Percentiles rank a stretch among this genome's conserved stretches.
Evolutionary conservation across 2,113 vertebrate genomes (phyloP).

Genomic region (Phalacrocorax pelagicus): DNA sequence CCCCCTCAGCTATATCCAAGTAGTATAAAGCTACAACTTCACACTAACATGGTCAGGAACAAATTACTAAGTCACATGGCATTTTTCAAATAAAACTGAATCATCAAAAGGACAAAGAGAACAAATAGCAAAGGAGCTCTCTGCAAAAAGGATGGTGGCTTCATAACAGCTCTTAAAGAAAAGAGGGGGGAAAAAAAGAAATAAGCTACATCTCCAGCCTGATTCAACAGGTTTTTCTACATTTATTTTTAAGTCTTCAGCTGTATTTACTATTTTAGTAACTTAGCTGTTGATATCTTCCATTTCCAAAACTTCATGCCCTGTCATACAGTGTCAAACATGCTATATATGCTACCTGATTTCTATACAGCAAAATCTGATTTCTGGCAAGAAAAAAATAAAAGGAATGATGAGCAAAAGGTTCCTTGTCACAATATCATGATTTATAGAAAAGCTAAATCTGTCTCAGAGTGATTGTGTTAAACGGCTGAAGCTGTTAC

Average conservation of each 20-base stretch:
- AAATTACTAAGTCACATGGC: conserved; percentile 50
- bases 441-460: conserved; percentile 1
- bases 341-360: neutral
- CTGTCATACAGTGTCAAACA: neutral
- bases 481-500: neutral
- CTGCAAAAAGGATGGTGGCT: conserved; percentile 17
- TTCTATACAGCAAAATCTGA: conserved; percentile 17
- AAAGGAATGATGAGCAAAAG: neutral
- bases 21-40: conserved; percentile 16
- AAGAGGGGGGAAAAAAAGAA: neutral
- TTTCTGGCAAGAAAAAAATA: neutral
- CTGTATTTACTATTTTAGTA: conserved; percentile 20
- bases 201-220: neutral
- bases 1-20: conserved; percentile 4
- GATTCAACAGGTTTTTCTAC: conserved; percentile 13
- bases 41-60: conserved; percentile 15
- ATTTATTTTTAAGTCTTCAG: neutral
- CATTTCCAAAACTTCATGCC: neutral
- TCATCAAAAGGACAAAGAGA: conserved; percentile 55
- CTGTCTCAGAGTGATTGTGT: neutral
- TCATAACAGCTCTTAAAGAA: neutral
- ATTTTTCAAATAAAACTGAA: conserved; percentile 65
- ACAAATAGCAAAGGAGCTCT: neutral
- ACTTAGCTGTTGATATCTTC: neutral
- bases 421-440: conserved; percentile 5